Evolutionary conservation across 2,113 vertebrate species (phyloP), one percentile per base, ranked within the genome.

Genomic region (Colinus virginianus): DNA sequence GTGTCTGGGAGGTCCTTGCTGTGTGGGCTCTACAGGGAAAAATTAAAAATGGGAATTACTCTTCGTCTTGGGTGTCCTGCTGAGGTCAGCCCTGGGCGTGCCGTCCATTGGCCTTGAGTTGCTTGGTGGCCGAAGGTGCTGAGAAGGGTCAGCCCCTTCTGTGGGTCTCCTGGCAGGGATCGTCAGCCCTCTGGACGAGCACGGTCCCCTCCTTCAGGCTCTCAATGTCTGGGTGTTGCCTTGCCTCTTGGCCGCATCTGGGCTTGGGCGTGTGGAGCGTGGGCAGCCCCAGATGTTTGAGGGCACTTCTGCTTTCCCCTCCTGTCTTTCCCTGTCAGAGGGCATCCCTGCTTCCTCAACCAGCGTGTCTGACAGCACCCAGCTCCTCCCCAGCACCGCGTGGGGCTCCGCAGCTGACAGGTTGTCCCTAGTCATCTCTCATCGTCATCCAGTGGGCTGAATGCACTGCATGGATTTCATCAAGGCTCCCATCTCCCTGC

Each of bases 1-100:
- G 12, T 2, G 2, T 77, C 32, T 96, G 96, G 95, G 96, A 96
- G 95, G 95, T 95, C 89, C 84, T 79, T 4, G 9, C 80, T 96
- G 91, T 94, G 95, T 96, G 94, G 96, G 84, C 96, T 94, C 16
- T 4, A 2, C 46, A 66, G 55, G 61, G n/a, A 71, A 28, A 78
- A 75, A 28, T 38, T 17, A 64, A 45, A 42, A 25, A 4, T 0
- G 25, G 55, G 63, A 76, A 69, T 83, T 43, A 66, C 48, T 51
- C 34, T 10, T 25, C 18, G 3, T n/a, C 23, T 38, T 14, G 68
- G n/a, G 67, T 70, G 46, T 51, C 68, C 68, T 30, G 48, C 46
- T 4, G 42, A 85, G 85, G 88, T 94, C 95, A 96, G 43, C 34
- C 43, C 61, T 84, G 96, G 95, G 92, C 77, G 92, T 95, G 93